Evolutionary conservation across 1,140 invertebrate species (phyloP).

Genomic region (Cyrtorhinus lividipennis): DNA sequence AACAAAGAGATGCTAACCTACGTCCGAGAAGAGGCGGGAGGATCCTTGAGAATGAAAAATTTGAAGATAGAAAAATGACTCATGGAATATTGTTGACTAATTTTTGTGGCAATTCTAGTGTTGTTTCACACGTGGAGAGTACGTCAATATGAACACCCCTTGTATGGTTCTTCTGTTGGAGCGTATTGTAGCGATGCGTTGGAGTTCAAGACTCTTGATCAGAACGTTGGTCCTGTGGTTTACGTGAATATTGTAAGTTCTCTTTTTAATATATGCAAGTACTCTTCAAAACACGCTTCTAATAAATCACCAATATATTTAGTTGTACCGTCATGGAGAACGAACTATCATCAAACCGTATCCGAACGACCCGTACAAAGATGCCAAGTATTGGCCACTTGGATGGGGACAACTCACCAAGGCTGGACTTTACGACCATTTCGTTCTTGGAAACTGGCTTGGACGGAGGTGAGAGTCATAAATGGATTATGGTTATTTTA

Average conservation of each 20-base stretch:
- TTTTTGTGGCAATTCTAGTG: too few species aligned
- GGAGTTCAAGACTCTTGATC: neutral
- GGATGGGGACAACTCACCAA: constrained; percentile 66
- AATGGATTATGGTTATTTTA: too few species aligned
- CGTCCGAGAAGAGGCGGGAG: too few species aligned
- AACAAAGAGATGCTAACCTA: too few species aligned
- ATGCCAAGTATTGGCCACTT: constrained; percentile 52
- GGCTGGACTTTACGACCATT: constrained; percentile 48
- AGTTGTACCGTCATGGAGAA: constrained; percentile 67
- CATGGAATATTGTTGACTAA: too few species aligned
- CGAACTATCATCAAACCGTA: constrained; percentile 58
- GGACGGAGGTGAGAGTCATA: constrained; percentile 37
- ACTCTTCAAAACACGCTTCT: too few species aligned
- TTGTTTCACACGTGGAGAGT: too few species aligned
- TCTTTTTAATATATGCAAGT: neutral
- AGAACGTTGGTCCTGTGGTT: neutral
- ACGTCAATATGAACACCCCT: too few species aligned
- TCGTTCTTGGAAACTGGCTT: constrained; percentile 43
- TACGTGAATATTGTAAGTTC: neutral
- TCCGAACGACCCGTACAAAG: constrained; percentile 59
- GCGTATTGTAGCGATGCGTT: neutral
- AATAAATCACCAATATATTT: too few species aligned
- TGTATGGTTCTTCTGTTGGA: too few species aligned
- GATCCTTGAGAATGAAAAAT: too few species aligned
- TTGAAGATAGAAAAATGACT: too few species aligned